phyloP scores from a whole-genome alignment of 1,140 invertebrate genomes.

The Protaetia brevitarsis region DNA sequence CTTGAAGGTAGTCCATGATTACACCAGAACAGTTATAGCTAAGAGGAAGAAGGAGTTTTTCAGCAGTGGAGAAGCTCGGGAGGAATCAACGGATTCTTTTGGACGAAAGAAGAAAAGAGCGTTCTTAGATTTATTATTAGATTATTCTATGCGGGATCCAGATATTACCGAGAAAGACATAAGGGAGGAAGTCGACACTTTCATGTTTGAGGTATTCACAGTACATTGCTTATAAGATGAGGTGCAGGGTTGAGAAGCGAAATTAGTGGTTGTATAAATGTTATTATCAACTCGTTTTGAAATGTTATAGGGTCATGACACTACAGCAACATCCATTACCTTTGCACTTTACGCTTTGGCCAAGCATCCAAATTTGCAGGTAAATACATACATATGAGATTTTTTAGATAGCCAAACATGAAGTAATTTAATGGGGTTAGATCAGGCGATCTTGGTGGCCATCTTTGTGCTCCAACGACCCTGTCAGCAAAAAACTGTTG shows the following conservation, averaged over 20 bases:
- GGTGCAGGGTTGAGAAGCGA: not conserved
- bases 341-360: conserved; percentile 61
- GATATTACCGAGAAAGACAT: conserved; percentile 65
- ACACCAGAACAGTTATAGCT: conserved; percentile 58
- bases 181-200: conserved; percentile 81
- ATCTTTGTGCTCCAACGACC: too few relatives aligned
- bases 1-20: conserved; percentile 58
- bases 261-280: too few relatives aligned
- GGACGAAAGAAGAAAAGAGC: conserved; percentile 19
- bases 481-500: too few relatives aligned
- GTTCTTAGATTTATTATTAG: conserved; percentile 28
- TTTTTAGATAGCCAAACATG: too few relatives aligned
- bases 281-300: too few relatives aligned
- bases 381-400: conserved; percentile 39
- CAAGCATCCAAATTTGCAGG: conserved; percentile 59
- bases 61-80: not conserved
- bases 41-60: not conserved
- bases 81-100: conserved; percentile 20
- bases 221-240: conserved; percentile 12
- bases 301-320: conserved; percentile 61
- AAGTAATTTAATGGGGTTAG: too few relatives aligned
- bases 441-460: too few relatives aligned
- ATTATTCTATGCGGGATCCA: conserved; percentile 9
- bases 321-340: conserved; percentile 60
- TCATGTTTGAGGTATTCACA: conserved; percentile 80